Evolutionary conservation across 2,888 invertebrate species (phyloP), one percentile per base, ranked within the genome.

Genomic region (Spodoptera exigua): DNA sequence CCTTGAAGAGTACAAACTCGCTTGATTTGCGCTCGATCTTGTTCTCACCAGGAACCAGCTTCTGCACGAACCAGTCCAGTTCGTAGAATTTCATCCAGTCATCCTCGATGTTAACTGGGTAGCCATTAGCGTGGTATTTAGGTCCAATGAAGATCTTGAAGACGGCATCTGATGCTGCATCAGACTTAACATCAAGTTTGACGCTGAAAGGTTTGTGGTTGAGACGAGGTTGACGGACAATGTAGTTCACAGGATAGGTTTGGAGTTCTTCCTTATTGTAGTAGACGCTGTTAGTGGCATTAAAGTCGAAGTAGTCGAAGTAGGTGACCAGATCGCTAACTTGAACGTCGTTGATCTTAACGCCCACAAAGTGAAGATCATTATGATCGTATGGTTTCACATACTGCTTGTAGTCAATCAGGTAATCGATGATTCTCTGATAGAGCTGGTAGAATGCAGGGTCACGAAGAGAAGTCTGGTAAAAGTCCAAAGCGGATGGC

Each of bases 361-460:
- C 95, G 18, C 95, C 96, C 1, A 95, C 92, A 82, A 94, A 96
- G 54, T 86, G 81, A 14, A 96, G 90, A 74, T 95, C 93, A 12
- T 95, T 90, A 57, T 93, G 86, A 56, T 91, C 93, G 91, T 97
- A 96, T 0, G 95, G 93, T 5, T 92, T 85, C 47, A 96, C 83
- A 78, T 93, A 92, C 68, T 93, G 83, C 83, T 96, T 96, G 94
- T 95, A 96, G 65, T 95, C 95, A 78, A 94, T 87, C 86, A 95
- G 95, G 79, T 93, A 95, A 51, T 93, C 86, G 56, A 95, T 72
- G 78, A 96, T 92, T 75, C 95, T 95, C 86, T 95, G 95, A 89
- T 95, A 96, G 52, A 96, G 87, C 67, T 95, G 95, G 87, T 95
- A 97, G 95, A 96, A 96, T 39, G 95, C 95, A n/a, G 97, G 97